Conservation (phyloP, 2,888 invertebrate species). For the Ditula angustiorana region DNA sequence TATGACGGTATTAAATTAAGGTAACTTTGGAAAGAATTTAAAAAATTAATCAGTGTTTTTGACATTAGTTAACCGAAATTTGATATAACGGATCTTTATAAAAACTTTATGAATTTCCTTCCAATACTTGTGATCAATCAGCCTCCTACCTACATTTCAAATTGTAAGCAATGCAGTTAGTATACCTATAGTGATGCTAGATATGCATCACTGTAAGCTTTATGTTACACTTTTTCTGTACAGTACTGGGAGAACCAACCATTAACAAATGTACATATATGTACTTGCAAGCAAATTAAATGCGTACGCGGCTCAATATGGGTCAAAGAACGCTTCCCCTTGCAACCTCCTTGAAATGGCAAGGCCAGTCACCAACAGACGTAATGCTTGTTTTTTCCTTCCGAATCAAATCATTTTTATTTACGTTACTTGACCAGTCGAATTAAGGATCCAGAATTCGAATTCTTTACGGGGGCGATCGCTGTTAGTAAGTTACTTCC, state of each 20-base stretch:
- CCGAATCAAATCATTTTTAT: constrained; percentile 83
- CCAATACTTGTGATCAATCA: too few species aligned
- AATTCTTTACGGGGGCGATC: too few species aligned
- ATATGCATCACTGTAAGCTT: background rate
- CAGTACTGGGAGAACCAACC: background rate
- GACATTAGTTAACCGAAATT: too few species aligned
- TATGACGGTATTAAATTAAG: too few species aligned
- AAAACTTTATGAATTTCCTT: too few species aligned
- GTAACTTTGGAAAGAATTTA: too few species aligned
- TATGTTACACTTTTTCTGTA: background rate
- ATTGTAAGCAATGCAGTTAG: too few species aligned
- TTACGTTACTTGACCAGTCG: constrained; percentile 75
- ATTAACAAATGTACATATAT: background rate
- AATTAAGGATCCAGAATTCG: constrained; percentile 65
- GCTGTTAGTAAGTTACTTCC: too few species aligned
- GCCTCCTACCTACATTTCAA: too few species aligned
- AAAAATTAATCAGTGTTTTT: too few species aligned
- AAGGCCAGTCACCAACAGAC: constrained; percentile 79
- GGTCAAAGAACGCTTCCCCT: constrained; percentile 82
- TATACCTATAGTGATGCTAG: too few species aligned
- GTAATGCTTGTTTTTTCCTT: constrained; percentile 69
- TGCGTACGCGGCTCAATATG: constrained; percentile 61
- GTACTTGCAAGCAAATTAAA: constrained; percentile 8
- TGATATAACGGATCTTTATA: too few species aligned
- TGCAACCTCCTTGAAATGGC: constrained; percentile 78